Conservation (phyloP, 2,888 invertebrate species). For the Anthrax anthrax region DNA sequence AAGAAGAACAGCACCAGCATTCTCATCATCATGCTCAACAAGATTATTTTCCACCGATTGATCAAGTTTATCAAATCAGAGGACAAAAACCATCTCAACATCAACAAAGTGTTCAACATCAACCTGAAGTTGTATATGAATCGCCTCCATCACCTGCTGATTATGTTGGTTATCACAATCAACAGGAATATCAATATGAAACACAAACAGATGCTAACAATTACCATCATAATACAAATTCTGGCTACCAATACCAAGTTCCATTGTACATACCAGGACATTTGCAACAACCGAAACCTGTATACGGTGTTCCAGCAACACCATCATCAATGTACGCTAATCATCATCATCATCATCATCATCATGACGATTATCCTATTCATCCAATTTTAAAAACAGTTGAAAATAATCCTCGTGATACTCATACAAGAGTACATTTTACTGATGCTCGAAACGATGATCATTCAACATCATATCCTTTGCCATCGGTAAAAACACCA, state of each 20-base stretch:
- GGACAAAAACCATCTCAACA: neutral
- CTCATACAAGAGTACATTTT: conserved; percentile 31
- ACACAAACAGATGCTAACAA: neutral
- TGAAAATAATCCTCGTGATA: conserved; percentile 30
- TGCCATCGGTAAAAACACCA: conserved; percentile 22
- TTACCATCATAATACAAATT: neutral
- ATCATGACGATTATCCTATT: neutral
- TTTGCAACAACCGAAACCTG: neutral
- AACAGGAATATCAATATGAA: neutral
- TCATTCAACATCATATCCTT: conserved; percentile 19
- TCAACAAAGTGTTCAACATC: neutral
- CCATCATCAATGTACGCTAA: neutral
- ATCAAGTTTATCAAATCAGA: conserved; percentile 2
- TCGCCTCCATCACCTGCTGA: neutral
- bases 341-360: neutral
- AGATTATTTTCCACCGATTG: neutral
- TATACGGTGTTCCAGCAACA: neutral
- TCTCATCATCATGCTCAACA: neutral
- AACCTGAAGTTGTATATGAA: neutral
- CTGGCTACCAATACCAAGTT: neutral
- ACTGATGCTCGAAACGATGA: conserved; percentile 17
- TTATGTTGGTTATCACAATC: neutral
- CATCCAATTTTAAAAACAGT: conserved; percentile 11
- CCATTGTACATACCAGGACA: neutral
- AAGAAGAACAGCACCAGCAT: neutral